A percentile compares a stretch with the other conserved stretches of the same genome.
Evolutionary conservation across 53 echinoderm and acorn worm species (phyloP).

Genomic region (Antedon mediterranea): DNA sequence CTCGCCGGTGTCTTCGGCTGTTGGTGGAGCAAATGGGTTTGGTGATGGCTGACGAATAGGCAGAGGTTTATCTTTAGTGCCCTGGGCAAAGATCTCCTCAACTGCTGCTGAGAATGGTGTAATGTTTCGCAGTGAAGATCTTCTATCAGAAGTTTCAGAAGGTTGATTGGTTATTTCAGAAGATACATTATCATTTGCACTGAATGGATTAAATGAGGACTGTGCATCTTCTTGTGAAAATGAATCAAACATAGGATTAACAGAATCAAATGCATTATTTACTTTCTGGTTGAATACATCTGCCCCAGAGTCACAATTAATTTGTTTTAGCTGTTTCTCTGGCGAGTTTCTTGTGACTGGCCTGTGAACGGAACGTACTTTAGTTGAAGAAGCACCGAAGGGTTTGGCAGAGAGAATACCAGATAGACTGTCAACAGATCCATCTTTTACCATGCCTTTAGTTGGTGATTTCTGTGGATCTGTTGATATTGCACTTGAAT

Average conservation of each 20-base stretch:
- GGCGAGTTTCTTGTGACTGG: constrained; percentile 28
- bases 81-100: neutral
- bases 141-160: neutral
- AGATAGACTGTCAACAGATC: constrained; percentile 31
- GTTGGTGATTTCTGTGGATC: neutral
- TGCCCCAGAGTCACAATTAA: constrained; percentile 1
- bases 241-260: neutral
- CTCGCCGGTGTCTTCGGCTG: neutral
- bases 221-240: neutral
- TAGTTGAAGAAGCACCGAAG: constrained; percentile 23
- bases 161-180: neutral
- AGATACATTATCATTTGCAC: constrained; percentile 5
- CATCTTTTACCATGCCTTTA: constrained; percentile 9
- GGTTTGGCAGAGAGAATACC: constrained; percentile 57
- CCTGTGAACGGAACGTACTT: constrained; percentile 56
- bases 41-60: constrained; percentile 55
- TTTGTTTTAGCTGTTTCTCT: constrained; percentile 3
- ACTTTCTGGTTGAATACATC: constrained; percentile 38
- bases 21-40: constrained; percentile 50
- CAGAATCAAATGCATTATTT: constrained; percentile 21
- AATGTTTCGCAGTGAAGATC: neutral
- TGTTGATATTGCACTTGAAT: neutral
- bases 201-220: constrained; percentile 28
- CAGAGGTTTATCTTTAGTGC: neutral
- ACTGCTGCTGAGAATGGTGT: constrained; percentile 20